Percentiles rank a stretch among this genome's conserved stretches.
phyloP scores from a whole-genome alignment of 2,113 vertebrate genomes.

The Enhydra lutris region DNA sequence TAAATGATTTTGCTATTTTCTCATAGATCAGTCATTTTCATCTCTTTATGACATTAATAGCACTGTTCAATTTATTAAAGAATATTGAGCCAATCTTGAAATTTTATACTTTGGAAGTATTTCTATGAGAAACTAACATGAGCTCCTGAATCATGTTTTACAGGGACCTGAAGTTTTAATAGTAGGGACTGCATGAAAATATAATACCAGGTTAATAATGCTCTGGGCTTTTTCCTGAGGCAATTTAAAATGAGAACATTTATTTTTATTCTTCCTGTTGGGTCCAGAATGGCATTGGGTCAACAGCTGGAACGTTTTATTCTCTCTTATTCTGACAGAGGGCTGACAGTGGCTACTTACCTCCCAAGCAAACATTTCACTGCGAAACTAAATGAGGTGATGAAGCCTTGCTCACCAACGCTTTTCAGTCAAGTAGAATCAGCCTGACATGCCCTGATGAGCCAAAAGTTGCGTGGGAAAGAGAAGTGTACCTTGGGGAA shows the following conservation, averaged over 20 bases:
- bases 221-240: constrained; percentile 43
- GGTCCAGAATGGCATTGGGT: constrained; percentile 20
- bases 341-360: background rate
- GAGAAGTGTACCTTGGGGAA: background rate
- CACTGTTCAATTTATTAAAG: background rate
- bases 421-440: background rate
- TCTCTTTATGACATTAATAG: background rate
- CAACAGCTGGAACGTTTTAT: constrained; percentile 46
- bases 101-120: background rate
- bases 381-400: constrained; percentile 34
- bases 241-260: constrained; percentile 65
- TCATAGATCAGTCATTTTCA: background rate
- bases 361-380: constrained; percentile 22
- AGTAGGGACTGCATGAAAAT: background rate
- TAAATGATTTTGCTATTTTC: background rate
- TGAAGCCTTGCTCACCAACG: background rate
- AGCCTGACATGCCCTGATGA: background rate
- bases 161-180: constrained; percentile 30
- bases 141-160: background rate
- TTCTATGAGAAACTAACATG: background rate
- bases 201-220: constrained; percentile 38
- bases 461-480: background rate
- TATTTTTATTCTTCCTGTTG: constrained; percentile 69
- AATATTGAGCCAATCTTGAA: background rate
- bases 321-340: constrained; percentile 2